A percentile compares a stretch with the other conserved stretches of the same genome.
Evolutionary conservation across 2,888 invertebrate species (phyloP).

Genomic region (Mimachlamys varia): DNA sequence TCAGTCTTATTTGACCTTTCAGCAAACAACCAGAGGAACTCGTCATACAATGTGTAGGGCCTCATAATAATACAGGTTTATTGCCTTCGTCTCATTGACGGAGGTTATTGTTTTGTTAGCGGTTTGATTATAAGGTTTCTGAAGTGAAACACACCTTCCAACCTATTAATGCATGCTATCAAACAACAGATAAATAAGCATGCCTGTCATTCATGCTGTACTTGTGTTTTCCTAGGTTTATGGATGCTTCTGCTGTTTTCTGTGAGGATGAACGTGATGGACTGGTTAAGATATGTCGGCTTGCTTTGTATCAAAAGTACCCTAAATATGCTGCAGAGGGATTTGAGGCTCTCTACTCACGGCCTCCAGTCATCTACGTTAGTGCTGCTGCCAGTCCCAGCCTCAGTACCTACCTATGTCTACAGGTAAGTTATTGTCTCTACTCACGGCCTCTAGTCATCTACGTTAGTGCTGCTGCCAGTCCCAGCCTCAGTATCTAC

Average conservation of each 20-base stretch:
- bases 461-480: conserved; percentile 81
- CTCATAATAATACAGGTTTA: no score
- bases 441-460: conserved; percentile 89
- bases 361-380: conserved; percentile 88
- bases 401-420: conserved; percentile 79
- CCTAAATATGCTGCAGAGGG: conserved; percentile 92
- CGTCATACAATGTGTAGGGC: no score
- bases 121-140: no score
- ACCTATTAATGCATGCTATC: no score
- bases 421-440: conserved; percentile 72
- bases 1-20: no score
- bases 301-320: conserved; percentile 91
- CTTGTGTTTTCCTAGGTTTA: conserved; percentile 85
- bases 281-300: conserved; percentile 90
- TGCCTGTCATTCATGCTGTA: no score
- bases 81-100: no score
- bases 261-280: conserved; percentile 95
- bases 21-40: no score
- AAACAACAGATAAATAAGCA: no score
- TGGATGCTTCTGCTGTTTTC: conserved; percentile 92
- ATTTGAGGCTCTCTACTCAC: conserved; percentile 90
- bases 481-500: conserved; percentile 79
- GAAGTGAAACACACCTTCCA: no score
- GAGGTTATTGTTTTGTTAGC: no score
- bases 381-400: conserved; percentile 80